Base-by-base conservation (phyloP, 1,140 invertebrate genomes). In the Episyrphus balteatus region DNA sequence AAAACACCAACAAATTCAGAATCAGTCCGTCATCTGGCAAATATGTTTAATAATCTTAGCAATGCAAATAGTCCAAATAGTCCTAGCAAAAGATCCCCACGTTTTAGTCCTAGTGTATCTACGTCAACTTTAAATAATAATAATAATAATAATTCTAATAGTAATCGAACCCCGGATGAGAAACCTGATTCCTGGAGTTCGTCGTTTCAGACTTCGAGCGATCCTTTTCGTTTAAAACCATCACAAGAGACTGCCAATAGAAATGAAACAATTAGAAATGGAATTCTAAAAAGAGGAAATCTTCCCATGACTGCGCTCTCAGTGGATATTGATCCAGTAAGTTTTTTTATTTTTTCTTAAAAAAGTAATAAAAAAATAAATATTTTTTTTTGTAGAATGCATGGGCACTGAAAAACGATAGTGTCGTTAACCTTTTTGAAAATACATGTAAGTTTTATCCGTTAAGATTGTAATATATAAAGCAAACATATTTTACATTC, bases 271-370 rank as follows among this genome's bases (percentile, higher is more conserved):
- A 67, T 66, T 49, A 55, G 60, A n/a, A 65, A 62, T 30, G 51
- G 44, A 6, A 64, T 66, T 54, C 51, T 55, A 21, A 50, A 56
- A 46, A 54, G 52, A 45, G 59, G 55, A 26, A 39, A 44, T 38
- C 53, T 39, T 33, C 50, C 51, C 15, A 53, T 65, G n/a, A 26
- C 21, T 26, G 52, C 56, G 41, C 51, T 67, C 12, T 51, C 50
- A 8, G 71, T 85, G 40, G 73, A 82, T 47, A 77, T 82, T 45
- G 79, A 83, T 68, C 73, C 76, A 53, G 82, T 84, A 74, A 73
- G 78, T 76, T 56, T 50, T 19, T 51, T 46, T 46, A 37, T 7
- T 26, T 2, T 43, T 43, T 31, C 12, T 3, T 5, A 26, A 5
- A 26, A 26, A 8, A 26, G 21, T n/a, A n/a, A n/a, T n/a, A 26